These are phyloP conservation scores for Lycaon pictus DNA, from an alignment of 2,113 vertebrate species.

Conservation along the genomic window DNA sequence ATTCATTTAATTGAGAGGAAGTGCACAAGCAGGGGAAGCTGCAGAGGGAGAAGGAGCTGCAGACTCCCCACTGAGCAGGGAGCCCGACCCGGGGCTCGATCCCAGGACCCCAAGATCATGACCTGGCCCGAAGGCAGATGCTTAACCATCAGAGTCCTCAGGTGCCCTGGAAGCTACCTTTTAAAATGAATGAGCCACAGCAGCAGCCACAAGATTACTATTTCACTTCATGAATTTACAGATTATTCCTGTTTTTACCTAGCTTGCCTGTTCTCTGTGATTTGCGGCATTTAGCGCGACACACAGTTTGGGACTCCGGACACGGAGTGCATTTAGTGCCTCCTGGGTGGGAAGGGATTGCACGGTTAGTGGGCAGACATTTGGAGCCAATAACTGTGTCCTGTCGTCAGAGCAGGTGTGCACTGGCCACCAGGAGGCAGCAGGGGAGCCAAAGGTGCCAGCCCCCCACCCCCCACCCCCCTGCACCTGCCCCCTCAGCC, in stretches of 20 bases:
- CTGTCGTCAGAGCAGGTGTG: not conserved
- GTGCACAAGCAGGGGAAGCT: too few relatives aligned
- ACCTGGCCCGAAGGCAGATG: too few relatives aligned
- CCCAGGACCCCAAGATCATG: too few relatives aligned
- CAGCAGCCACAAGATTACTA: not conserved
- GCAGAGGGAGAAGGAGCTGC: too few relatives aligned
- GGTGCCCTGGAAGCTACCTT: too few relatives aligned
- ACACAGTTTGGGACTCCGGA: rapidly evolving
- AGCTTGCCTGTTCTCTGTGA: rapidly evolving
- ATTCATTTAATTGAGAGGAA: too few relatives aligned
- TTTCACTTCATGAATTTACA: rapidly evolving
- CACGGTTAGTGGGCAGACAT: not conserved
- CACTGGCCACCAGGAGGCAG: not conserved
- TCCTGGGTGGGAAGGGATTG: too few relatives aligned
- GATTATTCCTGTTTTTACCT: not conserved
- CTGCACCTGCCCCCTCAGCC: not conserved
- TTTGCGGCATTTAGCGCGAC: rapidly evolving
- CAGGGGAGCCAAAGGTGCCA: too few relatives aligned
- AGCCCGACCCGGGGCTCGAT: too few relatives aligned
- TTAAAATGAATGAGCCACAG: not conserved
- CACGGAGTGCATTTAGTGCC: rapidly evolving
- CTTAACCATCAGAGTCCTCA: too few relatives aligned
- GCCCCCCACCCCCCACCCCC: too few relatives aligned
- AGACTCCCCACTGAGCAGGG: too few relatives aligned
- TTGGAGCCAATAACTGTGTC: not conserved